phyloP scores from a whole-genome alignment of 2,888 invertebrate genomes.

The Isotomurus palustris region DNA sequence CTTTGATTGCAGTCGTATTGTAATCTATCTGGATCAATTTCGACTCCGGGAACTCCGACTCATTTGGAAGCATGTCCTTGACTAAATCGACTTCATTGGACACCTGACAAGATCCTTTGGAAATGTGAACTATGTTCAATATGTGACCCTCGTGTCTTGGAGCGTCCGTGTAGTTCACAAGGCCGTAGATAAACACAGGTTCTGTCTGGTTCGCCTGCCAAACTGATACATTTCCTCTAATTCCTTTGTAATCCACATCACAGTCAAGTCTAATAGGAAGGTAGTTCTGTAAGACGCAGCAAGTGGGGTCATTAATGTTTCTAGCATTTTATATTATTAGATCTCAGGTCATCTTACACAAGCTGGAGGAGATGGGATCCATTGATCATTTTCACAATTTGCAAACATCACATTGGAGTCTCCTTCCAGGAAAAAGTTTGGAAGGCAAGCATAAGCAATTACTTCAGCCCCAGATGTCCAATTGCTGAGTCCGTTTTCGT shows the following conservation, averaged over 20 bases:
- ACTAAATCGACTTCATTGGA: conserved; percentile 17
- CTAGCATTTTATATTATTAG: neutral
- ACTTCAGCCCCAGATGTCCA: conserved; percentile 27
- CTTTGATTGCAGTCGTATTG: conserved; percentile 29
- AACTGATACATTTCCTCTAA: conserved; percentile 36
- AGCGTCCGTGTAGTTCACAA: conserved; percentile 32
- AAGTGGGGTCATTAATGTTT: neutral
- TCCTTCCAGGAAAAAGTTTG: conserved; percentile 38
- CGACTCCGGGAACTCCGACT: neutral
- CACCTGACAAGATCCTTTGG: conserved; percentile 31
- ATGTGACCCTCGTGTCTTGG: conserved; percentile 37
- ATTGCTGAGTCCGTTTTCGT: conserved; percentile 40
- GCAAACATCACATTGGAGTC: conserved; percentile 24
- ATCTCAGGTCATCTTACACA: conserved; percentile 29
- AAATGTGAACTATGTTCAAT: conserved; percentile 30
- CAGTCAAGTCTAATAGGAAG: conserved; percentile 40
- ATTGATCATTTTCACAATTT: conserved; percentile 28
- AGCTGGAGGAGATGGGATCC: conserved; percentile 35
- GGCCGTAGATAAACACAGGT: conserved; percentile 32
- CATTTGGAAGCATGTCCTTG: conserved; percentile 10
- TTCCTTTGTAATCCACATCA: conserved; percentile 30
- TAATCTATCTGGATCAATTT: conserved; percentile 29
- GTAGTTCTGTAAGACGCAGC: conserved; percentile 20
- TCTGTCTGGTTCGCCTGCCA: conserved; percentile 26
- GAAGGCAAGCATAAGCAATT: conserved; percentile 40